Evolutionary conservation across 2,888 invertebrate genomes (phyloP).

Genomic region (Nephrotoma guestfalica): DNA sequence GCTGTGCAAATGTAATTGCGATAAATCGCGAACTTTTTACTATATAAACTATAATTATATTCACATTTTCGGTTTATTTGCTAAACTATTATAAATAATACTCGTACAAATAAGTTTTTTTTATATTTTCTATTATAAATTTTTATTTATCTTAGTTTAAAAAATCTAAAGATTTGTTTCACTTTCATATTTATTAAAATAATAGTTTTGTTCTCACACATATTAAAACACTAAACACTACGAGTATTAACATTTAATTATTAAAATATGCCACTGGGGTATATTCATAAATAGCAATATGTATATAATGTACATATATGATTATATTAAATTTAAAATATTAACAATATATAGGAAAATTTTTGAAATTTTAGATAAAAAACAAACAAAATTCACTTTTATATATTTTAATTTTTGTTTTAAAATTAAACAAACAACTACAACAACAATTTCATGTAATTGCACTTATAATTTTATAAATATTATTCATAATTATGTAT

Average conservation of each 20-base stretch:
- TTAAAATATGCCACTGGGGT: neutral
- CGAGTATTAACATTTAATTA: neutral
- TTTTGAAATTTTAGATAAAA: neutral
- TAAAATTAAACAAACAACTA: neutral
- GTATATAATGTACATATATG: too few relatives aligned
- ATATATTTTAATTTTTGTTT: neutral
- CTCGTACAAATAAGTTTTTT: neutral
- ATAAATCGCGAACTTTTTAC: neutral
- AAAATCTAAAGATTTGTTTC: neutral
- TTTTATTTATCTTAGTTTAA: neutral
- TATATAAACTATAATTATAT: neutral
- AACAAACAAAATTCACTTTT: neutral
- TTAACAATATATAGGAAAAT: neutral
- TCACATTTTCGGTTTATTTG: neutral
- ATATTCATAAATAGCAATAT: neutral
- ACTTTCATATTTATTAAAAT: neutral
- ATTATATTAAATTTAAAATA: neutral
- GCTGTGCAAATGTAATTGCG: neutral
- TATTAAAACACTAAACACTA: neutral
- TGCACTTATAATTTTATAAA: neutral
- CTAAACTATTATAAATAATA: neutral
- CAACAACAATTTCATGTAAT: neutral
- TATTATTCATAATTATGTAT: neutral
- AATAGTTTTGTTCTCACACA: neutral
- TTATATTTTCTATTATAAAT: neutral